phyloP scores from a whole-genome alignment of 2,797 vertebrate species.

The Garrulus glandarius region DNA sequence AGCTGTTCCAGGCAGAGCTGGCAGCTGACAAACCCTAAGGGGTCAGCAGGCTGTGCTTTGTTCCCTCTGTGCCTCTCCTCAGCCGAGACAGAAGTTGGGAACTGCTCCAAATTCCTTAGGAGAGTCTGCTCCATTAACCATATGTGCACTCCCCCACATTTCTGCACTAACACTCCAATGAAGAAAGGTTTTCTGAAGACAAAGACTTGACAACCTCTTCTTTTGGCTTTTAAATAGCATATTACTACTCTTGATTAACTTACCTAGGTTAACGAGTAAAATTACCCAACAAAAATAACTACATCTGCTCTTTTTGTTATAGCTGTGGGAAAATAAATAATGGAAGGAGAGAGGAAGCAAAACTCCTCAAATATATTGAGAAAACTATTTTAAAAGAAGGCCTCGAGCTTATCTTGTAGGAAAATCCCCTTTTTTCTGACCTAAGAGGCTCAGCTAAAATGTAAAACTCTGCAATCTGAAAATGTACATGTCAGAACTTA shows the following conservation, averaged over 20 bases:
- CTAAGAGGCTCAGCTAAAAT: background rate
- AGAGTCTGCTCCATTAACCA: background rate
- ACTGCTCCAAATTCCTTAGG: background rate
- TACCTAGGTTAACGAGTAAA: background rate
- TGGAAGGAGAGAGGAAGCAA: background rate
- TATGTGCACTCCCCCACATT: background rate
- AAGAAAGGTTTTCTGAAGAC: background rate
- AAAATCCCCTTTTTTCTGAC: slow-evolving; percentile 9
- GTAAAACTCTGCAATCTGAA: slow-evolving; percentile 9
- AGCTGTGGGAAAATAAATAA: slow-evolving; percentile 11
- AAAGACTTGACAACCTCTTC: background rate
- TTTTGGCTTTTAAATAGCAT: background rate
- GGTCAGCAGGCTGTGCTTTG: background rate
- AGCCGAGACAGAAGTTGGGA: background rate
- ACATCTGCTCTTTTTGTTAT: background rate
- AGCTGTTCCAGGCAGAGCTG: background rate
- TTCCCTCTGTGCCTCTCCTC: background rate
- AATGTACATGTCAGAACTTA: slow-evolving; percentile 37
- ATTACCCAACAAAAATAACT: background rate
- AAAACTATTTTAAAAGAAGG: background rate
- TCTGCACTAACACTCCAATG: background rate
- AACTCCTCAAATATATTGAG: background rate
- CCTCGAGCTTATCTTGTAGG: slow-evolving; percentile 9
- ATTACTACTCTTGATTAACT: background rate
- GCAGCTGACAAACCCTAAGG: background rate